Base-by-base conservation (phyloP, 2,113 vertebrate species). In the Notiomystis cincta region DNA sequence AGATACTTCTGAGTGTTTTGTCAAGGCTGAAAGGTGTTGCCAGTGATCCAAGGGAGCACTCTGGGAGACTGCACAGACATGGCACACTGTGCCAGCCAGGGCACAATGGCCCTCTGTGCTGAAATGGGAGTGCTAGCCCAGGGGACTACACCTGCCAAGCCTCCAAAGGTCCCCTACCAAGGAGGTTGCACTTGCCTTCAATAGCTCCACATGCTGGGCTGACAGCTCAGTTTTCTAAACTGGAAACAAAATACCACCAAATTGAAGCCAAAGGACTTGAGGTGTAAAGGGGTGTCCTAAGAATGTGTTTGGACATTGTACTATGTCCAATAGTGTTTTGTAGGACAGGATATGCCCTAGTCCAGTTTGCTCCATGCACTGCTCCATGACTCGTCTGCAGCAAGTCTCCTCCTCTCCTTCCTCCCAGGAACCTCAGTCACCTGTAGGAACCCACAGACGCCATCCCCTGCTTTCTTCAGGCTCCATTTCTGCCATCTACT, bases 21-120 rank as follows among this genome's bases (percentile, higher is more conserved):
- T 80, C 24, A 66, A 90, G 62, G 75, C 35, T 85, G 58, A 65
- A 84, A 91, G 27, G 20, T 61, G 33, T 31, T 85, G 62, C 72
- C 40, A 72, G 61, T 0, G 0, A 77, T 28, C 38, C 0, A 0
- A 85, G 33, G 30, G n/a, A 60, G 28, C 8, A 23, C 1, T 0
- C 19, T 40, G n/a, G 21, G 45, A 56, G 23, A 47, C 5, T 4
- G 38, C 7, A 1, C 10, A 33, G 73, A 14, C 17, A 30, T 6
- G 25, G 37, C 40, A 69, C 1, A 5, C 47, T 51, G 56, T 2
- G 11, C 31, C 2, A 4, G 48, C 15, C 51, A 51, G 33, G 21
- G 51, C 17, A 69, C 0, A 3, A 13, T 3, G 30, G 18, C 28
- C 4, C 0, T 20, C 8, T 15, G 37, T 3, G 10, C 37, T 61